Evolutionary conservation across 2,888 invertebrate species (phyloP).

Genomic region (Melieria picta): DNA sequence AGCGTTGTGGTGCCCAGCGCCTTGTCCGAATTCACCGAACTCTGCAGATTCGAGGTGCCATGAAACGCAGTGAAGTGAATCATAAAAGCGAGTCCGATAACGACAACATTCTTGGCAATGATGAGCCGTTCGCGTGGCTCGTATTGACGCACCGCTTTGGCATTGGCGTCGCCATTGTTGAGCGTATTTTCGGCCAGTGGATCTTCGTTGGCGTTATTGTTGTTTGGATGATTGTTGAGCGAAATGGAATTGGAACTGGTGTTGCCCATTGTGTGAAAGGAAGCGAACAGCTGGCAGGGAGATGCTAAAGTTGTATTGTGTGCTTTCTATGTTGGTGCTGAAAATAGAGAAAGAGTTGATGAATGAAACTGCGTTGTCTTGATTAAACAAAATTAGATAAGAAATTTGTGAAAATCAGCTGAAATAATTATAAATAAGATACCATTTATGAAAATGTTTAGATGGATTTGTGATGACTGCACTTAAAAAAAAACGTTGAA

Average conservation of each 20-base stretch:
- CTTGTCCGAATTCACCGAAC: conserved; percentile 84
- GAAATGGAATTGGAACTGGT: neutral
- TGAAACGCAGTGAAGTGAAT: conserved; percentile 93
- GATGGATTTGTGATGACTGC: too few relatives aligned
- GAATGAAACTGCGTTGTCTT: too few relatives aligned
- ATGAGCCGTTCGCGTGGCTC: conserved; percentile 75
- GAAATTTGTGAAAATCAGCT: too few relatives aligned
- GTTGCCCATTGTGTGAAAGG: neutral
- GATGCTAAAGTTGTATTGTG: too few relatives aligned
- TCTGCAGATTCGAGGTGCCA: conserved; percentile 84
- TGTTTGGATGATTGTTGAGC: conserved; percentile 9
- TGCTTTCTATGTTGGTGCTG: too few relatives aligned
- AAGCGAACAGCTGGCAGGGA: too few relatives aligned
- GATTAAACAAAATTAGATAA: too few relatives aligned
- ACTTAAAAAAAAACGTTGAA: too few relatives aligned
- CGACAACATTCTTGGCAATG: conserved; percentile 84
- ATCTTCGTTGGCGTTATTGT: conserved; percentile 1
- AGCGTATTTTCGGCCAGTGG: neutral
- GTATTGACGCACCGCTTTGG: conserved; percentile 56
- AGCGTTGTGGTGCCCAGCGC: conserved; percentile 86
- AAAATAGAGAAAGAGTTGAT: too few relatives aligned
- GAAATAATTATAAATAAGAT: too few relatives aligned
- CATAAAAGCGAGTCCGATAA: conserved; percentile 89
- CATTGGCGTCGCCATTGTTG: conserved; percentile 2
- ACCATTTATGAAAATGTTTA: too few relatives aligned